Percentiles rank a stretch among this genome's conserved stretches.
phyloP scores from a whole-genome alignment of 2,888 invertebrate genomes.

The Xestobium rufovillosum region DNA sequence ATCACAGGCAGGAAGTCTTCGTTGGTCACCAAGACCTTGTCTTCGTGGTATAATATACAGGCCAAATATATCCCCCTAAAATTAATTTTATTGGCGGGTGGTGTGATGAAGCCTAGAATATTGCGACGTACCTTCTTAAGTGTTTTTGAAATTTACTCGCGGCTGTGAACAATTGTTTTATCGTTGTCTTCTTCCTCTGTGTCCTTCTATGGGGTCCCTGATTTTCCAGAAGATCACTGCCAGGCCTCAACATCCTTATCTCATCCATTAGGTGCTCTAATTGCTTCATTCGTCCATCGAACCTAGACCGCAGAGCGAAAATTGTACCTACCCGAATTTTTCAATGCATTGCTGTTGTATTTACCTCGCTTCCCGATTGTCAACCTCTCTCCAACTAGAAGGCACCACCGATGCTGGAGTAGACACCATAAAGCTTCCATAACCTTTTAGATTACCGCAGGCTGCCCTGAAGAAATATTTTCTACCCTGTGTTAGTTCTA shows the following conservation, averaged over 20 bases:
- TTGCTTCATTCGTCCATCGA: conserved; percentile 63
- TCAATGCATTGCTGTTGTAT: neutral
- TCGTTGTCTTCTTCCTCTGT: conserved; percentile 79
- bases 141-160: conserved; percentile 96
- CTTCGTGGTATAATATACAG: conserved; percentile 89
- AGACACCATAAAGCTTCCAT: conserved; percentile 68
- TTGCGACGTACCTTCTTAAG: conserved; percentile 57
- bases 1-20: conserved; percentile 96
- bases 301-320: conserved; percentile 36
- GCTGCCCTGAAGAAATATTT: conserved; percentile 85
- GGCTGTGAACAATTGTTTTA: conserved; percentile 90
- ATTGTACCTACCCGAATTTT: no score
- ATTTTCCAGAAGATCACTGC: conserved; percentile 59
- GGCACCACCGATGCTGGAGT: conserved; percentile 81
- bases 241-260: conserved; percentile 53
- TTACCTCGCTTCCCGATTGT: conserved; percentile 55
- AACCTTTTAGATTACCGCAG: conserved; percentile 91
- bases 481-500: conserved; percentile 75
- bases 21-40: conserved; percentile 91
- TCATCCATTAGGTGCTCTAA: conserved; percentile 68
- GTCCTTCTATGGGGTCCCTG: conserved; percentile 59
- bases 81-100: conserved; percentile 22
- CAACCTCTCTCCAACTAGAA: conserved; percentile 89
- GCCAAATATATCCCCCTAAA: conserved; percentile 88
- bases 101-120: neutral